phyloP scores from a whole-genome alignment of 1,140 invertebrate genomes.

The Drosophila pachea region DNA sequence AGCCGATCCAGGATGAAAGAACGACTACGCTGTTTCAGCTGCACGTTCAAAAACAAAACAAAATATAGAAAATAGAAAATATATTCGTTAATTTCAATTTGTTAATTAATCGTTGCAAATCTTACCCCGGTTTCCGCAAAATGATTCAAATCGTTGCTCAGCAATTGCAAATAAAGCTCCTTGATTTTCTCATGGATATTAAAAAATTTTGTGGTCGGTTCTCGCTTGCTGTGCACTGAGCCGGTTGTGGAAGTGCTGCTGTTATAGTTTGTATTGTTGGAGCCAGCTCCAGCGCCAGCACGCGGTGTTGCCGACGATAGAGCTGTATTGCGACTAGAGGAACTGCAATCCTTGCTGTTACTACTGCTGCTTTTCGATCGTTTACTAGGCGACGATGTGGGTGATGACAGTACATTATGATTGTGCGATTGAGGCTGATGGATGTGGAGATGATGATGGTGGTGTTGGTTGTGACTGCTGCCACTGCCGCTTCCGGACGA shows the following conservation, averaged over 20 bases:
- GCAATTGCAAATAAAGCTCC: slow-evolving; percentile 80
- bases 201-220: slow-evolving; percentile 75
- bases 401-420: slow-evolving; percentile 64
- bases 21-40: slow-evolving; percentile 75
- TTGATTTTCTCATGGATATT: slow-evolving; percentile 82
- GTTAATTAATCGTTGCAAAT: neutral
- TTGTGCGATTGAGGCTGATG: slow-evolving; percentile 59
- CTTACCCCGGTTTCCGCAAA: slow-evolving; percentile 76
- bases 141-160: slow-evolving; percentile 71
- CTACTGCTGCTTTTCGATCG: slow-evolving; percentile 65
- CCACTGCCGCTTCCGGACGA: slow-evolving; percentile 20
- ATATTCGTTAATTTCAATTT: neutral
- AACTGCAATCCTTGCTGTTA: slow-evolving; percentile 61
- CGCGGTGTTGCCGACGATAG: slow-evolving; percentile 47
- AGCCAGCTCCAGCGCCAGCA: slow-evolving; percentile 42
- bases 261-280: slow-evolving; percentile 20
- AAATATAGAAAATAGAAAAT: neutral
- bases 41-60: slow-evolving; percentile 10
- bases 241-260: slow-evolving; percentile 24
- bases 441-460: slow-evolving; percentile 57
- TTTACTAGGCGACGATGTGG: slow-evolving; percentile 72
- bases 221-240: slow-evolving; percentile 29
- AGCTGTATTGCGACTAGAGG: slow-evolving; percentile 65
- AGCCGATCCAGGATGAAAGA: slow-evolving; percentile 91
- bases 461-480: slow-evolving; percentile 43